phyloP scores from a whole-genome alignment of 2,113 vertebrate genomes.

The Speoplatyrhinus poulsoni region DNA sequence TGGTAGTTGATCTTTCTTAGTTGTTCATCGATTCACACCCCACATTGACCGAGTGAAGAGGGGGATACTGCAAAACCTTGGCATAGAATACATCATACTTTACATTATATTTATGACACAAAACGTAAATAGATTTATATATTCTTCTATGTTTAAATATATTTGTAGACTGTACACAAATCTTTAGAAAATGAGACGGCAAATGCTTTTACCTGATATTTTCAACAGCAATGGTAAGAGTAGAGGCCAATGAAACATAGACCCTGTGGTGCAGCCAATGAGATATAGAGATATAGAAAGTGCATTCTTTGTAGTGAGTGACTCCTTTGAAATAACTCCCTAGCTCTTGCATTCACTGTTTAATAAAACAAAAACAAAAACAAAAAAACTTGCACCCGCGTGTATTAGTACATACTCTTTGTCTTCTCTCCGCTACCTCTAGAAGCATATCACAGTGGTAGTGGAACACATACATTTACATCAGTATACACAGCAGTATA shows the following conservation, averaged over 20 bases:
- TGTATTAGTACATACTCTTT: conserved; percentile 57
- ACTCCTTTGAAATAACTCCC: conserved; percentile 67
- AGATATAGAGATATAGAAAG: conserved; percentile 74
- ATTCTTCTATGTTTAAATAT: conserved; percentile 77
- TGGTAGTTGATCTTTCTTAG: conserved; percentile 38
- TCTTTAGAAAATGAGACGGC: conserved; percentile 74
- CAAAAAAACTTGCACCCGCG: conserved; percentile 53
- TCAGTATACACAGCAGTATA: conserved; percentile 71
- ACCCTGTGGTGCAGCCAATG: conserved; percentile 73
- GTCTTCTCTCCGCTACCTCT: conserved; percentile 71
- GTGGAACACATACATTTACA: conserved; percentile 76
- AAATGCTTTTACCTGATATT: conserved; percentile 76
- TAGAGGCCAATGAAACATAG: conserved; percentile 64
- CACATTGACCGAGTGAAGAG: conserved; percentile 65
- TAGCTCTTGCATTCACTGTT: conserved; percentile 62
- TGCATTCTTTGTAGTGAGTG: conserved; percentile 76
- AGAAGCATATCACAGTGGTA: conserved; percentile 76
- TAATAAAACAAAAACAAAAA: conserved; percentile 22
- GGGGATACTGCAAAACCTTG: conserved; percentile 76
- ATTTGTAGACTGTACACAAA: conserved; percentile 77
- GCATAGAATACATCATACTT: conserved; percentile 77
- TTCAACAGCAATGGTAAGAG: conserved; percentile 66
- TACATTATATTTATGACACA: conserved; percentile 78
- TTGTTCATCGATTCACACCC: conserved; percentile 56
- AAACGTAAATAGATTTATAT: conserved; percentile 79